Conservation (phyloP, 2,797 vertebrate species). For the Euthynnus affinis region DNA sequence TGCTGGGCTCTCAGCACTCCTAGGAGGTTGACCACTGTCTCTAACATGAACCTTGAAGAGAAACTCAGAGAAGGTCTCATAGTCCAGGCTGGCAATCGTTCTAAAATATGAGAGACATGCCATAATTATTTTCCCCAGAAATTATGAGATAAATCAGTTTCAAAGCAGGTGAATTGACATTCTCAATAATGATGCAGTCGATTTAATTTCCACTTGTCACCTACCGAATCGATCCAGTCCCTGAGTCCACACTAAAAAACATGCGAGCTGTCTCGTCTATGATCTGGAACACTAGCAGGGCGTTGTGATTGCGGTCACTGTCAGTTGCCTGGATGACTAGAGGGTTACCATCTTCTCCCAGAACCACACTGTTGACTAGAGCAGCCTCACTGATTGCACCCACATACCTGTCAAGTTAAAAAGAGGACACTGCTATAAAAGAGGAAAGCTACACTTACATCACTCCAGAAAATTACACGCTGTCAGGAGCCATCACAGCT, state of each 20-base stretch:
- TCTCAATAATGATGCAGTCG: background rate
- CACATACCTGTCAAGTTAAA: constrained; percentile 82
- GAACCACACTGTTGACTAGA: constrained; percentile 92
- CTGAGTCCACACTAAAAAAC: constrained; percentile 96
- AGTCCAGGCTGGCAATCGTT: constrained; percentile 92
- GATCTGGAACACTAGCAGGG: constrained; percentile 94
- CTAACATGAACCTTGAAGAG: constrained; percentile 92
- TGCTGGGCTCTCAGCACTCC: constrained; percentile 90
- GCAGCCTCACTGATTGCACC: constrained; percentile 95
- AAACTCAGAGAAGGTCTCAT: constrained; percentile 92
- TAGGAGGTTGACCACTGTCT: constrained; percentile 90
- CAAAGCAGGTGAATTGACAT: constrained; percentile 8
- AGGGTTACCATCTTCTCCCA: constrained; percentile 89
- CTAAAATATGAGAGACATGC: constrained; percentile 66
- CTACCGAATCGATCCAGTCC: constrained; percentile 93
- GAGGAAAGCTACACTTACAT: background rate
- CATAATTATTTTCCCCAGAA: background rate
- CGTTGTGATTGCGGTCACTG: constrained; percentile 93
- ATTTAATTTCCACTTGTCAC: constrained; percentile 12
- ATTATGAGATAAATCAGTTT: background rate
- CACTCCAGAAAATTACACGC: background rate
- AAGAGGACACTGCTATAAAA: background rate
- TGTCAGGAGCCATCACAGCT: background rate
- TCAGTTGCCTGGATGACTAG: constrained; percentile 93
- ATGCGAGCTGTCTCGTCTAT: constrained; percentile 90